phyloP scores from a whole-genome alignment of 2,888 invertebrate genomes.

The Agriopis leucophaearia region DNA sequence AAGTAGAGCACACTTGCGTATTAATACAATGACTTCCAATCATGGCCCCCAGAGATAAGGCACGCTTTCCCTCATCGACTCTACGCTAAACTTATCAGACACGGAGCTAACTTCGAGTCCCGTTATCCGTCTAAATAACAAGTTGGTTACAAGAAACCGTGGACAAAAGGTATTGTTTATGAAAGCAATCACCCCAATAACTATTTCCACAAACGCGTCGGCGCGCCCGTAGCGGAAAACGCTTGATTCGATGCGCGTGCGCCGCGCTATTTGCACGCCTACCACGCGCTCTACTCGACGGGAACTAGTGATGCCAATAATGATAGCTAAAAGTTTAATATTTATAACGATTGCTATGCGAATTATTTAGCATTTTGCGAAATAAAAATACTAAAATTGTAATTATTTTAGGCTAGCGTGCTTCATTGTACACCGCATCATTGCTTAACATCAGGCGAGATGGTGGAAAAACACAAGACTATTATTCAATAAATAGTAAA shows the following conservation, averaged over 20 bases:
- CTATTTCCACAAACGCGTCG: conserved; percentile 82
- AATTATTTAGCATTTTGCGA: no score
- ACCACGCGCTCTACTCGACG: conserved; percentile 42
- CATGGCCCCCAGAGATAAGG: conserved; percentile 49
- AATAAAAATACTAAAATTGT: no score
- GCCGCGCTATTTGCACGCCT: conserved; percentile 76
- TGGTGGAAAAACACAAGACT: no score
- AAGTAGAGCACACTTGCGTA: conserved; percentile 37
- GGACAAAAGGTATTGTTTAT: conserved; percentile 85
- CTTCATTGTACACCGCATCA: no score
- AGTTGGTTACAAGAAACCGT: conserved; percentile 72
- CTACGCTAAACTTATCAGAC: conserved; percentile 63
- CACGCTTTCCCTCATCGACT: conserved; percentile 48
- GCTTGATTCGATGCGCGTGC: conserved; percentile 84
- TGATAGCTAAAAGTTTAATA: no score
- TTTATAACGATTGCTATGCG: no score
- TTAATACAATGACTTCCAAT: conserved; percentile 29
- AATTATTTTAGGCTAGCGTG: no score
- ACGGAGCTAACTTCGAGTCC: conserved; percentile 57
- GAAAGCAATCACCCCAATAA: conserved; percentile 86
- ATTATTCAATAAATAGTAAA: no score
- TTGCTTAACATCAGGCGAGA: no score
- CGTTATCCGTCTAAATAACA: conserved; percentile 77
- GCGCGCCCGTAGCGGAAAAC: conserved; percentile 77
- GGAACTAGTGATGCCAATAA: no score